Evolutionary conservation across 2,113 vertebrate genomes (phyloP).

Genomic region (Helogale parvula): DNA sequence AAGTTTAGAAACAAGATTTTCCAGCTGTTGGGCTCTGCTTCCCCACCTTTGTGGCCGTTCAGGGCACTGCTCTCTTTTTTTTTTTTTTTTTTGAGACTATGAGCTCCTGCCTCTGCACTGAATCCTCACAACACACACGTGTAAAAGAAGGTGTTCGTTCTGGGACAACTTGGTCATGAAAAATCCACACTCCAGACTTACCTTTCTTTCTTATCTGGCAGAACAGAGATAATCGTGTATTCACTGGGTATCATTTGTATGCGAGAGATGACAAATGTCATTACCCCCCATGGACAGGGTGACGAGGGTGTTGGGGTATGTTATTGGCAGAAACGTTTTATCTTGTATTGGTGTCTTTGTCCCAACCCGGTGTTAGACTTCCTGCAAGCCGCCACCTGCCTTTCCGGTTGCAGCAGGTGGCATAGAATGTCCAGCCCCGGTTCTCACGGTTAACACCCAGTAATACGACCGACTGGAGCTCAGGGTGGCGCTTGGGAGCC

Average conservation of each 20-base stretch:
- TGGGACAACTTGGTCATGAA: neutral
- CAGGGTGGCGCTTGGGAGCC: rapidly evolving
- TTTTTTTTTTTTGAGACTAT: neutral
- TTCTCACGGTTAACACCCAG: neutral
- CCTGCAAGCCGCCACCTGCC: neutral
- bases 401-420: too few relatives aligned
- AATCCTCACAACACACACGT: neutral
- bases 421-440: neutral
- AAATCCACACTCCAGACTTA: neutral
- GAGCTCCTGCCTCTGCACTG: neutral
- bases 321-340: neutral
- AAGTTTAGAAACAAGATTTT: neutral
- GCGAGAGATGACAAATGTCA: neutral
- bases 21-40: neutral
- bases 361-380: rapidly evolving
- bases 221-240: neutral
- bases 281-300: neutral
- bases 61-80: neutral
- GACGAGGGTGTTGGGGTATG: rapidly evolving
- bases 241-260: neutral
- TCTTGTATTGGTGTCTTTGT: neutral
- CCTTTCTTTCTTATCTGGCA: neutral
- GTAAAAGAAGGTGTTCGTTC: neutral
- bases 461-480: neutral
- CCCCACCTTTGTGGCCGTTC: rapidly evolving